Conservation (phyloP, 92 coral and sea anemone species). For the Blastomussa wellsi region DNA sequence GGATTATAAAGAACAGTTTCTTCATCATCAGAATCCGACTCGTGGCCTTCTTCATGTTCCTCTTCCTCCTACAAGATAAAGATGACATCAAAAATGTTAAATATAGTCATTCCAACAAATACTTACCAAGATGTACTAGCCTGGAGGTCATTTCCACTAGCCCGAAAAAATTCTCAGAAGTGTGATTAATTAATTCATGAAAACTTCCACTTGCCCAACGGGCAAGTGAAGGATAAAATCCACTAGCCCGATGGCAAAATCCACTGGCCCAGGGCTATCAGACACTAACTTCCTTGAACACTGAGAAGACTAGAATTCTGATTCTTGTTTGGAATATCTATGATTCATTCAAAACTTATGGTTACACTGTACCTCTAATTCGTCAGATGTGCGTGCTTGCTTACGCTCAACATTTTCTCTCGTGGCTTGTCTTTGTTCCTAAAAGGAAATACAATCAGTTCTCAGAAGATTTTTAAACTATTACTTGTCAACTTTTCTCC, state of each 20-base stretch:
- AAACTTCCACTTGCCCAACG: no score
- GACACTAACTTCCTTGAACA: no score
- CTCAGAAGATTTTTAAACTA: not conserved
- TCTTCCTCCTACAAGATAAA: conserved; percentile 81
- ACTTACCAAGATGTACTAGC: not conserved
- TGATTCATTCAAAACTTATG: no score
- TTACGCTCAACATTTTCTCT: conserved; percentile 96
- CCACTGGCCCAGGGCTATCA: no score
- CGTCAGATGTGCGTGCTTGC: conserved; percentile 98
- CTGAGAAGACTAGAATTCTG: no score
- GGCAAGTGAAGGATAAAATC: no score
- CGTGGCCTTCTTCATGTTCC: conserved; percentile 90
- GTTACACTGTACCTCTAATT: conserved; percentile 88
- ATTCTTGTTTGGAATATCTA: no score
- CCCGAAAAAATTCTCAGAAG: no score
- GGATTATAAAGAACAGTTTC: conserved; percentile 98
- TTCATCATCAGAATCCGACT: conserved; percentile 97
- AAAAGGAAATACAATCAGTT: not conserved
- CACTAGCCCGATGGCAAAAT: no score
- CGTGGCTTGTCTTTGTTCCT: conserved; percentile 99
- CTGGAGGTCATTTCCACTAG: no score
- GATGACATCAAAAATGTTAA: not conserved
- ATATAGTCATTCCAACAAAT: not conserved
- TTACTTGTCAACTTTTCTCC: no score
- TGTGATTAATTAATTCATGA: no score